phyloP scores from a whole-genome alignment of 1,140 invertebrate species.

The Drosophila insularis region DNA sequence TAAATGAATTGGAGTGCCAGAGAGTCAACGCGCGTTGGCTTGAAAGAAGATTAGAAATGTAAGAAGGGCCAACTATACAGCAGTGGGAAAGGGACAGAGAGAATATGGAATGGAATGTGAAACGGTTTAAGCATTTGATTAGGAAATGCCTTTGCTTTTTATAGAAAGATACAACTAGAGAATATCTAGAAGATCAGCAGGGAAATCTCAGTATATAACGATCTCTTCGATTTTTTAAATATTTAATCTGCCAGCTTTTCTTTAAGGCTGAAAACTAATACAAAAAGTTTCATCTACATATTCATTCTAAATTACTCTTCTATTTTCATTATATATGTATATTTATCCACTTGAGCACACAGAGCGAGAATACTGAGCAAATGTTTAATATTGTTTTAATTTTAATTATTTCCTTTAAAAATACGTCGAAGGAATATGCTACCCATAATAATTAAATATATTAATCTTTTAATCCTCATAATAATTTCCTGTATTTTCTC shows the following conservation, averaged over 20 bases:
- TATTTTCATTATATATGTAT: background rate
- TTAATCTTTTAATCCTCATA: background rate
- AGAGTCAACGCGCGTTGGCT: constrained; percentile 11
- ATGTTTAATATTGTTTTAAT: background rate
- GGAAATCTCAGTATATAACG: too few species aligned
- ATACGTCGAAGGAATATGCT: constrained; percentile 14
- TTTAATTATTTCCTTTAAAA: background rate
- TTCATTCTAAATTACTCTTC: background rate
- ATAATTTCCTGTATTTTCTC: background rate
- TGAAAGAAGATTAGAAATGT: constrained; percentile 16
- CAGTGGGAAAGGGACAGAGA: background rate
- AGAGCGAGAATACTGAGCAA: background rate
- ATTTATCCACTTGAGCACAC: background rate
- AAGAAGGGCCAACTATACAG: background rate
- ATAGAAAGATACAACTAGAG: background rate
- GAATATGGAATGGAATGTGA: background rate
- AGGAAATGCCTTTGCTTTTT: background rate
- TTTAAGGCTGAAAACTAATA: too few species aligned
- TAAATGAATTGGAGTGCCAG: constrained; percentile 68
- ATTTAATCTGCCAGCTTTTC: too few species aligned
- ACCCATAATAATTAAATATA: background rate
- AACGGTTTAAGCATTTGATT: constrained; percentile 1
- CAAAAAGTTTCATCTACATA: background rate
- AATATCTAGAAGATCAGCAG: too few species aligned
- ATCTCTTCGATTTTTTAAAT: too few species aligned